Conservation (phyloP, 2,888 invertebrate species). For the Aleiodes testaceus region DNA sequence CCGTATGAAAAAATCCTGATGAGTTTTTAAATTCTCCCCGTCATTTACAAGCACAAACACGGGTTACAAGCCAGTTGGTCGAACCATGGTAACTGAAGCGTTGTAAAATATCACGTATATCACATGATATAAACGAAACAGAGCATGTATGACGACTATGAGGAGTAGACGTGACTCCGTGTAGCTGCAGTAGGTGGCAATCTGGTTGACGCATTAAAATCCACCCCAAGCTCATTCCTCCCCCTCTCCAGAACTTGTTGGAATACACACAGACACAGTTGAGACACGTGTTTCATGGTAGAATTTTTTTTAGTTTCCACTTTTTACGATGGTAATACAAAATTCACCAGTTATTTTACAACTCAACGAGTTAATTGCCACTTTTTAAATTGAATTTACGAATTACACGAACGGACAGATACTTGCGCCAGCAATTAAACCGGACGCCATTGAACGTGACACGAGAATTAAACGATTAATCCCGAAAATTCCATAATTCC, state of each 20-base stretch:
- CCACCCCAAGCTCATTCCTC: not conserved
- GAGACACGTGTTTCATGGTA: not conserved
- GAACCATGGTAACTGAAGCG: conserved; percentile 2
- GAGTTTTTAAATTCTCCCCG: too few species aligned
- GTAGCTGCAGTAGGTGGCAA: conserved; percentile 12
- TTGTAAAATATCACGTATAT: conserved; percentile 23
- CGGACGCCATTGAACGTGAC: conserved; percentile 10
- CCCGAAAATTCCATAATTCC: conserved; percentile 9
- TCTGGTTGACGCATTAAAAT: conserved; percentile 28
- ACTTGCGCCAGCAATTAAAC: too few species aligned
- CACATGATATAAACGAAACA: conserved; percentile 21
- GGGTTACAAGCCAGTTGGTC: not conserved
- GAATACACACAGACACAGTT: not conserved
- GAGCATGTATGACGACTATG: conserved; percentile 23
- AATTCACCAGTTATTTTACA: not conserved
- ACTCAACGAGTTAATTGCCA: not conserved
- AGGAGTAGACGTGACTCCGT: conserved; percentile 26
- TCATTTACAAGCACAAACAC: too few species aligned
- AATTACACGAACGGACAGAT: too few species aligned
- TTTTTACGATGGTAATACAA: conserved; percentile 8
- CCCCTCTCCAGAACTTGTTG: not conserved
- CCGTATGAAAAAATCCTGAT: too few species aligned
- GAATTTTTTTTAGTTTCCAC: conserved; percentile 3
- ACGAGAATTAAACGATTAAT: not conserved
- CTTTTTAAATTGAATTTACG: not conserved